These are phyloP conservation scores for Ammospiza maritima DNA, from an alignment of 2,797 vertebrate genomes.

Conservation along the genomic window DNA sequence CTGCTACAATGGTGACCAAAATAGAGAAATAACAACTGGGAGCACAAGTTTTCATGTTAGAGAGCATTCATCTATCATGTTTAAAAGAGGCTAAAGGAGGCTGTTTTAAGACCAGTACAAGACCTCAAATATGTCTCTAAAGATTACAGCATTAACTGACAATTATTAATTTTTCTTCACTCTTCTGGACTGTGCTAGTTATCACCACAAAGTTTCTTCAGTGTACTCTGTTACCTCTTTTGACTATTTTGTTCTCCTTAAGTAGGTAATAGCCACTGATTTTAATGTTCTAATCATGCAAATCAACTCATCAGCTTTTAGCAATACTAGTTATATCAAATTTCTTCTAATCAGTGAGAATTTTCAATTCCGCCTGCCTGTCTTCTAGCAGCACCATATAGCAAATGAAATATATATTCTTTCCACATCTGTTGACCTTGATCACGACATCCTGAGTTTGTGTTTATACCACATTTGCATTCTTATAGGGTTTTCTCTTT, in stretches of 20 bases:
- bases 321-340: neutral
- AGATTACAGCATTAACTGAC: neutral
- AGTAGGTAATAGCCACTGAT: neutral
- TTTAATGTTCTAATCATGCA: conserved; percentile 19
- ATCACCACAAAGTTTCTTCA: neutral
- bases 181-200: neutral
- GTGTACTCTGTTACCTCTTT: neutral
- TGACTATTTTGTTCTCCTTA: neutral
- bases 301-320: neutral
- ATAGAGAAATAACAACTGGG: neutral
- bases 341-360: conserved; percentile 21
- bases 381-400: neutral
- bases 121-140: neutral
- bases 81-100: neutral
- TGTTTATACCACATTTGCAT: neutral
- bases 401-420: neutral
- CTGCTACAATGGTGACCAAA: neutral
- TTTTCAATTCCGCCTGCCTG: neutral
- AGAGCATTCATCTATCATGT: neutral
- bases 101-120: neutral
- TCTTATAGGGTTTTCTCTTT: neutral
- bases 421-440: neutral
- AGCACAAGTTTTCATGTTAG: neutral
- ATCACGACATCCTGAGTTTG: neutral
- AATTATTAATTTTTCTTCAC: neutral